These are phyloP conservation scores for Leucoraja ocellata DNA, from an alignment of 2,797 vertebrate species.

Conservation along the genomic window DNA sequence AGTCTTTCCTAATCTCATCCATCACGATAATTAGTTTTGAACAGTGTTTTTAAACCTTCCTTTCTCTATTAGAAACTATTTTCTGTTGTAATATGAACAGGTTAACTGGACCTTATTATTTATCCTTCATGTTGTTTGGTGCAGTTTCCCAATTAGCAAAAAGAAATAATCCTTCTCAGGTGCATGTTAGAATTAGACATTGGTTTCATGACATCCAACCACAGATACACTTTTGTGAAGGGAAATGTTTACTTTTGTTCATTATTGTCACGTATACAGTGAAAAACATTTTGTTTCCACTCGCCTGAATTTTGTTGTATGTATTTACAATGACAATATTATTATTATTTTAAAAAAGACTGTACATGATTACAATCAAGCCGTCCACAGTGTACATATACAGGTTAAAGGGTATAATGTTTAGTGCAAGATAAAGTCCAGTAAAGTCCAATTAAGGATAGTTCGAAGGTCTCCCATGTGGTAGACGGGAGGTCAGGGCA, in stretches of 20 bases:
- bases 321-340: too few relatives aligned
- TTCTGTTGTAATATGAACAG: background rate
- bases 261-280: too few relatives aligned
- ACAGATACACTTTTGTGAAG: background rate
- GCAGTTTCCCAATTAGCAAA: background rate
- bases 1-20: background rate
- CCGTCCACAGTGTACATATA: too few relatives aligned
- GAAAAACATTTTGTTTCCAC: too few relatives aligned
- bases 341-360: too few relatives aligned
- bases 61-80: background rate
- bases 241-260: background rate
- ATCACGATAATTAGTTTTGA: background rate
- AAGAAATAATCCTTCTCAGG: background rate
- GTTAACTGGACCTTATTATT: background rate
- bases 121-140: background rate
- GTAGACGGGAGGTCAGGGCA: too few relatives aligned
- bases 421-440: too few relatives aligned
- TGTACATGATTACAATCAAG: too few relatives aligned
- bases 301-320: too few relatives aligned
- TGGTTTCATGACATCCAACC: background rate
- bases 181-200: background rate
- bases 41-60: background rate
- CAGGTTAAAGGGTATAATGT: too few relatives aligned
- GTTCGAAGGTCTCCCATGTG: too few relatives aligned
- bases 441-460: too few relatives aligned